Conservation (phyloP, 1,140 invertebrate genomes). For the Drosophila sp. region DNA sequence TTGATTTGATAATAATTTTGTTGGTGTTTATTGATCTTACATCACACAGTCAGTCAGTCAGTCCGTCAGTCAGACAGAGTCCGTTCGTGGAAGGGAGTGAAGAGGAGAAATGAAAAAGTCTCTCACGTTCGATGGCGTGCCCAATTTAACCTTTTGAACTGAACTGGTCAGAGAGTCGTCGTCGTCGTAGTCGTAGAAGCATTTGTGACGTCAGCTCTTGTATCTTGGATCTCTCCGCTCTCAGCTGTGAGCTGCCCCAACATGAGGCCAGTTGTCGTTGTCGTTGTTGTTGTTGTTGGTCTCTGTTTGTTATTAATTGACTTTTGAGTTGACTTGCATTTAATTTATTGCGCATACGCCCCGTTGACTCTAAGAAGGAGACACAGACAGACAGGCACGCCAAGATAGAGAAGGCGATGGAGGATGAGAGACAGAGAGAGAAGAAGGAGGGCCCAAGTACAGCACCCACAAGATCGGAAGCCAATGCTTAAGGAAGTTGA, state of each 20-base stretch:
- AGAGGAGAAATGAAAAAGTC: conserved; percentile 32
- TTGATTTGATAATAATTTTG: conserved; percentile 5
- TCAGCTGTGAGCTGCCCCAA: conserved; percentile 34
- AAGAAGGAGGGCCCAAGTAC: neutral
- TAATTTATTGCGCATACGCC: conserved; percentile 77
- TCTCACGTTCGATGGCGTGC: conserved; percentile 61
- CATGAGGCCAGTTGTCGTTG: conserved; percentile 20
- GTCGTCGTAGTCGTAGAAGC: conserved; percentile 10
- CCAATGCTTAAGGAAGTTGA: conserved; percentile 65
- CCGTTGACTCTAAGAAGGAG: conserved; percentile 47
- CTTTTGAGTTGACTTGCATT: conserved; percentile 78
- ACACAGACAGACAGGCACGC: neutral
- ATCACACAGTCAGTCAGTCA: neutral
- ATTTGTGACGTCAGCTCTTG: conserved; percentile 45
- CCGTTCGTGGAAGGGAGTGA: neutral
- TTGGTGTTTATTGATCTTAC: conserved; percentile 4
- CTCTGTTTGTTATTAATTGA: conserved; percentile 74
- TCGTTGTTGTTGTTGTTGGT: conserved; percentile 28
- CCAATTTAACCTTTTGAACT: conserved; percentile 74
- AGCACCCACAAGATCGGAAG: conserved; percentile 69
- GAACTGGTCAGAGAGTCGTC: conserved; percentile 17
- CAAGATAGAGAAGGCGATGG: conserved; percentile 2
- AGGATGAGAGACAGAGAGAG: neutral
- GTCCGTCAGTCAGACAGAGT: no score
- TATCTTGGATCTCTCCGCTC: neutral